Conservation (phyloP, 1,140 invertebrate genomes). For the Meloidogyne floridensis region DNA sequence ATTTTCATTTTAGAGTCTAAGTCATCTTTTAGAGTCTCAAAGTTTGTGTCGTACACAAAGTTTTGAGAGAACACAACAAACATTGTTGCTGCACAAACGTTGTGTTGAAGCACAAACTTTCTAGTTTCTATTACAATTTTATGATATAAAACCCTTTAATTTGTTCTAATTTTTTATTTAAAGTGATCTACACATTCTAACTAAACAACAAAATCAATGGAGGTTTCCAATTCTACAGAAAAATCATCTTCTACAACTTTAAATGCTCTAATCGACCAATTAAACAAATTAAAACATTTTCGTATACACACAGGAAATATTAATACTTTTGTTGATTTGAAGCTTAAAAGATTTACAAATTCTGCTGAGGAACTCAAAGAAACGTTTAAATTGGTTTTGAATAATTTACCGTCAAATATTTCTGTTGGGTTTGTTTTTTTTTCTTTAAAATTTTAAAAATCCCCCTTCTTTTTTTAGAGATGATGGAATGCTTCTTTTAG, state of each 20-base stretch:
- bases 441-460: slow-evolving; percentile 4
- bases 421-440: slow-evolving; percentile 43
- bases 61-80: too few species aligned
- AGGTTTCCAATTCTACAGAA: not conserved
- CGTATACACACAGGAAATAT: slow-evolving; percentile 63
- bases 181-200: not conserved
- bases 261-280: slow-evolving; percentile 13
- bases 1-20: too few species aligned
- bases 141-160: too few species aligned
- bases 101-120: too few species aligned
- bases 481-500: slow-evolving; percentile 56
- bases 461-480: slow-evolving; percentile 50
- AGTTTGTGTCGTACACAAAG: too few species aligned
- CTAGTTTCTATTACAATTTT: too few species aligned
- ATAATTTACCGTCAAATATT: slow-evolving; percentile 41
- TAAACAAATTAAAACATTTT: slow-evolving; percentile 37
- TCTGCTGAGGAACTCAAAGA: slow-evolving; percentile 60
- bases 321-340: slow-evolving; percentile 62
- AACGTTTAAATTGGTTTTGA: slow-evolving; percentile 59
- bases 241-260: not conserved
- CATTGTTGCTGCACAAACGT: too few species aligned
- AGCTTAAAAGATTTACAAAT: slow-evolving; percentile 58
- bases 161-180: not conserved
- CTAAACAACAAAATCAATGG: not conserved
- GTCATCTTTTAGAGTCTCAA: too few species aligned